Evolutionary conservation across 1,140 invertebrate species (phyloP).

Genomic region (Lepeophtheirus salmonis): DNA sequence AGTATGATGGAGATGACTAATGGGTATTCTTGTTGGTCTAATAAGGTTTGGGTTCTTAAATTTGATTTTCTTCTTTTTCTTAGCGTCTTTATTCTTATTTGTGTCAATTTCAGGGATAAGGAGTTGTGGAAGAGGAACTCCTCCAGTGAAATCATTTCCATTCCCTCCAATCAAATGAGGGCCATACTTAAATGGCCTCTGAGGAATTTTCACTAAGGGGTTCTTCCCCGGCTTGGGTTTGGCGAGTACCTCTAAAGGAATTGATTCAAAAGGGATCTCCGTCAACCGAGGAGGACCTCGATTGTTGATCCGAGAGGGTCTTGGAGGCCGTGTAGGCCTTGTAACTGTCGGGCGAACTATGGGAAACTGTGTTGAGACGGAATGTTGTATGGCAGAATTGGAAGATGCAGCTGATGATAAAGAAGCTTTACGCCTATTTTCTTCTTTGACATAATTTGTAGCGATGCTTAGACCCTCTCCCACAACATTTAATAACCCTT

Average conservation of each 20-base stretch:
- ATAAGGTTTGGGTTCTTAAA: too few species aligned
- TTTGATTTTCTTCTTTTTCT: too few species aligned
- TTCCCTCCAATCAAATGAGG: not conserved
- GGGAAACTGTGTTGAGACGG: constrained; percentile 26
- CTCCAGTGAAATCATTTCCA: too few species aligned
- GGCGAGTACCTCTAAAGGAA: constrained; percentile 40
- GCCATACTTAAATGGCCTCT: constrained; percentile 13
- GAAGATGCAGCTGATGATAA: not conserved
- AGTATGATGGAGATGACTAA: too few species aligned
- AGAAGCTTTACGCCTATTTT: not conserved
- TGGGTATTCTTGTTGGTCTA: too few species aligned
- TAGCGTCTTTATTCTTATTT: too few species aligned
- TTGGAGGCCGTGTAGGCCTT: too few species aligned
- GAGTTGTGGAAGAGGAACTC: constrained; percentile 20
- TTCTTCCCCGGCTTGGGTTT: constrained; percentile 30
- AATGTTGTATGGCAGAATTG: not conserved
- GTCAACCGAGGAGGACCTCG: constrained; percentile 60
- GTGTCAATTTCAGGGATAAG: too few species aligned
- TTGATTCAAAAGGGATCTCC: constrained; percentile 43
- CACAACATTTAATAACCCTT: constrained; percentile 13
- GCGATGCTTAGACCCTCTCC: constrained; percentile 14
- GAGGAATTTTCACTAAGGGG: constrained; percentile 23
- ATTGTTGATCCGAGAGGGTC: constrained; percentile 78
- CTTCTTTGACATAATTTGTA: constrained; percentile 13
- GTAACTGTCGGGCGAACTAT: constrained; percentile 28